Percentiles rank a stretch among this genome's conserved stretches.
Conservation (phyloP, 2,888 invertebrate genomes). For the Nephrocerus scutellatus region DNA sequence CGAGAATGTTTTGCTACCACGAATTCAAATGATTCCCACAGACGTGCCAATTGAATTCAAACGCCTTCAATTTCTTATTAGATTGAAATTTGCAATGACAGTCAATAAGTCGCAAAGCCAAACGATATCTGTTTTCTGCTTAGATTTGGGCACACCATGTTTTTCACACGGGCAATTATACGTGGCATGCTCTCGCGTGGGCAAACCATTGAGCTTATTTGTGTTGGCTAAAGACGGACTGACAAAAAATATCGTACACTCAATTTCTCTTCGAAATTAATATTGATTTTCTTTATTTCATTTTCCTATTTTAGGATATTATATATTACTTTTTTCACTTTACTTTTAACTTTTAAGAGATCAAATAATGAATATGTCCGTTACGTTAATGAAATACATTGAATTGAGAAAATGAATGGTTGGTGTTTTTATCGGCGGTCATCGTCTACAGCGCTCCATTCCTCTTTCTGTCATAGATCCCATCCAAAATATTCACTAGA, state of each 20-base stretch:
- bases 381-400: background rate
- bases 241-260: no score
- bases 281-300: no score
- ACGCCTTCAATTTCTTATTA: slow-evolving; percentile 32
- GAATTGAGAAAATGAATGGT: background rate
- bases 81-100: no score
- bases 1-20: slow-evolving; percentile 26
- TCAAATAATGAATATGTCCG: background rate
- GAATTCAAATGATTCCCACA: slow-evolving; percentile 32
- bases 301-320: no score
- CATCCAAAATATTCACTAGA: no score
- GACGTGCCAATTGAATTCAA: slow-evolving; percentile 32
- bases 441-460: slow-evolving; percentile 2
- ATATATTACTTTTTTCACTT: no score
- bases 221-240: no score
- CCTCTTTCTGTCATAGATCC: no score
- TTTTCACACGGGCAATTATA: slow-evolving; percentile 8
- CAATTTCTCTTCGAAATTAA: no score
- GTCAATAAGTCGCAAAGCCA: slow-evolving; percentile 5
- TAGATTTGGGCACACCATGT: slow-evolving; percentile 7
- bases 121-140: slow-evolving; percentile 1
- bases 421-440: background rate
- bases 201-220: no score
- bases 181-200: slow-evolving; percentile 3
- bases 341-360: no score